phyloP scores from a whole-genome alignment of 1,140 invertebrate species.

The Ectropis grisescens region DNA sequence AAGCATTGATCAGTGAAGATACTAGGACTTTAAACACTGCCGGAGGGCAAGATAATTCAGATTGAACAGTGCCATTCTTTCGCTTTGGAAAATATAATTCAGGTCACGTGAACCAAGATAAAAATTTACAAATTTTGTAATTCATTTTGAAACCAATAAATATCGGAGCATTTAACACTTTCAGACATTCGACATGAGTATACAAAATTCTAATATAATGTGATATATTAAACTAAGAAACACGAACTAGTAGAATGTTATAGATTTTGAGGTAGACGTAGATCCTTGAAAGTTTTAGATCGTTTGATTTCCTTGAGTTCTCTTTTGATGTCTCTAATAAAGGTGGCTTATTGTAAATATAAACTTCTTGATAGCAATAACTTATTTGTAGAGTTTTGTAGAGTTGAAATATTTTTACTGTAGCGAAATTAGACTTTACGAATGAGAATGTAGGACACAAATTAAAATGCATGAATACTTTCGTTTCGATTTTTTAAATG shows the following conservation, averaged over 20 bases:
- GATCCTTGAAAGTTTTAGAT: conserved; percentile 1
- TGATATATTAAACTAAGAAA: conserved; percentile 51
- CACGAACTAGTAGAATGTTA: conserved; percentile 26
- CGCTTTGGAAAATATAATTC: background rate
- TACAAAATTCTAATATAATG: conserved; percentile 65
- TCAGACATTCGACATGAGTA: conserved; percentile 14
- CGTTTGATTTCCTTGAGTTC: conserved; percentile 31
- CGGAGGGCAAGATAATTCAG: conserved; percentile 48
- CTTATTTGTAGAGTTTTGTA: conserved; percentile 25
- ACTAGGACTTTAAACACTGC: conserved; percentile 49
- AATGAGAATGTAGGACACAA: no score
- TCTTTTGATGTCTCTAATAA: conserved; percentile 49
- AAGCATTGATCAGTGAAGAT: conserved; percentile 45
- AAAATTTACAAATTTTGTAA: no score
- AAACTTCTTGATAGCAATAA: conserved; percentile 59
- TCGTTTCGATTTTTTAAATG: no score
- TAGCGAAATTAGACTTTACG: no score
- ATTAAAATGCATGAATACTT: no score
- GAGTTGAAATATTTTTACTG: conserved; percentile 6
- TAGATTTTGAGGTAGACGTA: conserved; percentile 1
- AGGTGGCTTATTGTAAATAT: conserved; percentile 37
- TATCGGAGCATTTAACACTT: no score
- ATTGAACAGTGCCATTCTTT: conserved; percentile 25
- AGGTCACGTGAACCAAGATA: background rate
- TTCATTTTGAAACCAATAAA: no score